phyloP scores from a whole-genome alignment of 92 coral and sea anemone species.

The Siderastrea siderea region DNA sequence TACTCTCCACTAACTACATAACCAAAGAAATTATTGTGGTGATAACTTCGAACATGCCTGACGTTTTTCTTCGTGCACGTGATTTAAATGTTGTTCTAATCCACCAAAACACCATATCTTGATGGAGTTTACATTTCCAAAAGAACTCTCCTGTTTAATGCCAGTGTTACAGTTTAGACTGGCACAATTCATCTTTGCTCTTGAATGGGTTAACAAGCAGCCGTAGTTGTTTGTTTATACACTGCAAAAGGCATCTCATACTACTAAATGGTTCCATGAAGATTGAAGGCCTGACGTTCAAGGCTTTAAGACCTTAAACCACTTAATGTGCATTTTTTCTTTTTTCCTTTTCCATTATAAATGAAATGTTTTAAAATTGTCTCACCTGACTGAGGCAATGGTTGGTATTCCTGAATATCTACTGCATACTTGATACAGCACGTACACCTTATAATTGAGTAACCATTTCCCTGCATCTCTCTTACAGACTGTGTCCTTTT shows the following conservation, averaged over 20 bases:
- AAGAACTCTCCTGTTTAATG: neutral
- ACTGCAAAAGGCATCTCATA: too few species aligned
- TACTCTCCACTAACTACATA: neutral
- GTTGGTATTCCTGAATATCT: neutral
- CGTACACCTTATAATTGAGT: neutral
- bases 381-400: neutral
- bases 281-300: neutral
- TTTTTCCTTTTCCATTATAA: too few species aligned
- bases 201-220: too few species aligned
- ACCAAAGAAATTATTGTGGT: neutral
- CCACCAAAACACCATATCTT: too few species aligned
- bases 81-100: neutral
- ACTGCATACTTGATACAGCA: neutral
- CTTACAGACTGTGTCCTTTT: neutral
- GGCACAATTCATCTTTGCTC: too few species aligned
- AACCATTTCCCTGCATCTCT: neutral
- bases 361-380: neutral
- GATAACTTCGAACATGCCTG: too few species aligned
- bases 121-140: neutral
- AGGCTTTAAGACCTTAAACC: neutral
- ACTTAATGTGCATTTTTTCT: neutral
- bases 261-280: too few species aligned
- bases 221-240: too few species aligned
- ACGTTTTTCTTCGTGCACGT: too few species aligned
- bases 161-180: too few species aligned